These are phyloP conservation scores for Crotalus adamanteus DNA, from an alignment of 2,797 vertebrate genomes.

Conservation along the genomic window DNA sequence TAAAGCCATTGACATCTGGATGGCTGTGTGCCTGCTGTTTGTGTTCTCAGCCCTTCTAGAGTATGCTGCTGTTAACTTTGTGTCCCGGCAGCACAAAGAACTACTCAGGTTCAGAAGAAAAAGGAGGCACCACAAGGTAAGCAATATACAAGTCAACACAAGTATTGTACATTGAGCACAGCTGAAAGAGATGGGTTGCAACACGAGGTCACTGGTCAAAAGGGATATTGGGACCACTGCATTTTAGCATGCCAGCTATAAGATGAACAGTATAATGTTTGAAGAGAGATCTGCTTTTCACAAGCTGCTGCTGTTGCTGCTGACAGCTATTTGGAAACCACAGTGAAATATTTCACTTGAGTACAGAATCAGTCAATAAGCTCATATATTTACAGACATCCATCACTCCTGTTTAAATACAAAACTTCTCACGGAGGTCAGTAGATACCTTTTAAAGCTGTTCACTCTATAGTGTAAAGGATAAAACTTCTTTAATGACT, in stretches of 20 bases:
- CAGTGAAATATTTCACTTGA: not conserved
- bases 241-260: not conserved
- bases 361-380: not conserved
- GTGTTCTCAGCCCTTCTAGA: conserved; percentile 97
- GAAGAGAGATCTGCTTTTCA: not conserved
- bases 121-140: conserved; percentile 95
- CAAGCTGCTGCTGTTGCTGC: not conserved
- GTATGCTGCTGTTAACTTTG: conserved; percentile 97
- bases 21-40: conserved; percentile 96
- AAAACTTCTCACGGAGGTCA: not conserved
- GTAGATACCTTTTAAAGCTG: not conserved
- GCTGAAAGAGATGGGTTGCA: conserved; percentile 19
- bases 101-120: conserved; percentile 94
- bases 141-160: conserved; percentile 54
- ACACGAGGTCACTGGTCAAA: not conserved
- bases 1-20: conserved; percentile 99
- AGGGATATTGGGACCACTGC: not conserved
- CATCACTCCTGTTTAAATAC: not conserved
- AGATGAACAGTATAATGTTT: not conserved
- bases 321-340: not conserved
- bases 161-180: not conserved
- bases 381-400: not conserved
- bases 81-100: conserved; percentile 98
- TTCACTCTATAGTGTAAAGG: not conserved
- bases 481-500: not conserved